Base-by-base conservation (phyloP, 2,113 vertebrate genomes). In the Sebastes schlegelii region DNA sequence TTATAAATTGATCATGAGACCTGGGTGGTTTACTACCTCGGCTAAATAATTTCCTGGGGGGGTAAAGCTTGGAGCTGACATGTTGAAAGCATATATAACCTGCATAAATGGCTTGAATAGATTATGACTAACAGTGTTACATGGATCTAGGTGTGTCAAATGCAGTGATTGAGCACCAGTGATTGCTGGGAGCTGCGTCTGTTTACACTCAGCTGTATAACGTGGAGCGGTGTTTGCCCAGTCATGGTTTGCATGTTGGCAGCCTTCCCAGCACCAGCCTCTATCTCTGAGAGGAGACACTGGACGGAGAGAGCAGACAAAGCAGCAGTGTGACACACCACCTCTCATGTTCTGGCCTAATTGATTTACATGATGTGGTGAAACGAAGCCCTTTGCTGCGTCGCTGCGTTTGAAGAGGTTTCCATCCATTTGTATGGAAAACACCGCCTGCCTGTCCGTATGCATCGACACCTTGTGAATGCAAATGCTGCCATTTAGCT, bases 241-340 rank as follows among this genome's bases (percentile, higher is more conserved):
- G 84, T 86, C 77, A 85, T 81, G 88, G 76, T 80, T 62, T 76
- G 72, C 46, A 77, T 87, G 80, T 77, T 93, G 89, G 89, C 87
- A 84, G 57, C 49, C 12, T 58, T 87, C 89, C 87, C 86, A 81
- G 78, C 83, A 23, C 26, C 79, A n/a, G 81, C 87, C 73, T 54
- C 52, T 2, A 61, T 88, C 66, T 74, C 42, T 5, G 80, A 79
- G 86, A 58, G 82, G 68, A 48, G 77, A 77, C 80, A 26, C 63
- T 77, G 86, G 89, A 58, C 84, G 51, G 70, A 71, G 70, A 71
- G 83, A 75, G 74, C 54, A 73, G 87, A 91, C 88, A 88, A 82
- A 90, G 90, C 70, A 57, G 81, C 91, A 83, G 86, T 81, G 84
- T 89, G 85, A 76, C 81, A 66, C 82, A 77, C 64, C 82, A 11